Evolutionary conservation across 1,140 invertebrate genomes (phyloP).

Genomic region (Drosophila simulans): DNA sequence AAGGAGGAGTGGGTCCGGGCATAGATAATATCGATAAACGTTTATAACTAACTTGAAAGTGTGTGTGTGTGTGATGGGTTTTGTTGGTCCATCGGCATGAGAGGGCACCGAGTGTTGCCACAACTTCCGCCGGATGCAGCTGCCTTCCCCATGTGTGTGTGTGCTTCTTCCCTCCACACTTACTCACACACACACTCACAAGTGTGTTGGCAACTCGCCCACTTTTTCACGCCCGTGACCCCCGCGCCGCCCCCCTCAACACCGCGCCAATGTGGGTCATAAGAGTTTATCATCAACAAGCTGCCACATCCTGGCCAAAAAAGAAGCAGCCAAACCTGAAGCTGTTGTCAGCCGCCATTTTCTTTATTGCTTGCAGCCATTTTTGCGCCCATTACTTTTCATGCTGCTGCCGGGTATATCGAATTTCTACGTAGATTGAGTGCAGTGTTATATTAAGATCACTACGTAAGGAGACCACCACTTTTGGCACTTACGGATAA

Average conservation of each 20-base stretch:
- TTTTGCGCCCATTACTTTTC: constrained; percentile 23
- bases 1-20: not conserved
- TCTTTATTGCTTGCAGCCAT: constrained; percentile 42
- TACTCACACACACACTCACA: not conserved
- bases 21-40: constrained; percentile 79
- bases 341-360: constrained; percentile 54
- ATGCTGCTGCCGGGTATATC: constrained; percentile 3
- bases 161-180: not conserved
- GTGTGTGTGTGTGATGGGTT: constrained; percentile 29
- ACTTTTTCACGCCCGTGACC: constrained; percentile 18
- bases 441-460: not conserved
- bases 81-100: constrained; percentile 29
- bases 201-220: constrained; percentile 32
- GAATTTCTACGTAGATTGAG: not conserved
- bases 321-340: constrained; percentile 52
- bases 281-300: constrained; percentile 81
- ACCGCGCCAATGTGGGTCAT: constrained; percentile 69
- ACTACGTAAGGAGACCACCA: not conserved
- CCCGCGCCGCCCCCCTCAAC: not conserved
- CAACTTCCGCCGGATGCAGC: constrained; percentile 77
- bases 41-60: constrained; percentile 77
- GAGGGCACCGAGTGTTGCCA: constrained; percentile 64
- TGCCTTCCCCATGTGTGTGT: constrained; percentile 5
- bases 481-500: not conserved
- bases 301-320: constrained; percentile 75